Conservation (phyloP, 2,888 invertebrate genomes). For the Drosophila seclusa region DNA sequence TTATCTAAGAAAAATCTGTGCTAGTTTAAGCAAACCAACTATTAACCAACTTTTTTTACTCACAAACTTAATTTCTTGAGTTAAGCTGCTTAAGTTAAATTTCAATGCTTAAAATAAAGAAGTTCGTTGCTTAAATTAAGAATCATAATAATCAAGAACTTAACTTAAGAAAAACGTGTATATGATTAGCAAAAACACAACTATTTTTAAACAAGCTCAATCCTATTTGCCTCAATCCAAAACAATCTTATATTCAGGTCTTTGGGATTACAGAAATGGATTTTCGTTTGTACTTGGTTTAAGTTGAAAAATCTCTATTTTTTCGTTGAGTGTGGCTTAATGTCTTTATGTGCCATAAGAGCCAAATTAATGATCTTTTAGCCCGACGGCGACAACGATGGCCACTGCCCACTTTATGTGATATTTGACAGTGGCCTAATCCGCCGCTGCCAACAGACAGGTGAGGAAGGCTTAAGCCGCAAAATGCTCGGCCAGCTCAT, state of each 20-base stretch:
- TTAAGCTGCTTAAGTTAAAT: neutral
- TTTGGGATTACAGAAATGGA: neutral
- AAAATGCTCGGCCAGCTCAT: slow-evolving; percentile 51
- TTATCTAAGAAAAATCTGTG: neutral
- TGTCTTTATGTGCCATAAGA: slow-evolving; percentile 67
- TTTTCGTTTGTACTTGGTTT: neutral
- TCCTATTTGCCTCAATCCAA: neutral
- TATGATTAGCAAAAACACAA: neutral
- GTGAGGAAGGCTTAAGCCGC: slow-evolving; percentile 65
- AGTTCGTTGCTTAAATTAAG: no score
- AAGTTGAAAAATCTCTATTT: neutral
- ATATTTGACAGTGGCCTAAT: slow-evolving; percentile 72
- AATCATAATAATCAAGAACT: neutral
- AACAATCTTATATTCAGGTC: neutral
- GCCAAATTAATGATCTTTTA: slow-evolving; percentile 73
- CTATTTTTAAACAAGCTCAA: neutral
- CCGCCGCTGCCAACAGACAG: slow-evolving; percentile 29
- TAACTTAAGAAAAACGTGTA: neutral
- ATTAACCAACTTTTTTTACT: no score
- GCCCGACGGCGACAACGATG: slow-evolving; percentile 21
- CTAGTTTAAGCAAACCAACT: neutral
- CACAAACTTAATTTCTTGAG: neutral
- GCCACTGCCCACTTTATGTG: slow-evolving; percentile 72
- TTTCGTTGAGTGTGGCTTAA: slow-evolving; percentile 9
- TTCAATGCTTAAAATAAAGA: neutral